Percentiles rank a stretch among this genome's conserved stretches.
These are phyloP conservation scores for Echinometra lucunter DNA, from an alignment of 53 echinoderm and acorn worm genomes.

Conservation along the genomic window DNA sequence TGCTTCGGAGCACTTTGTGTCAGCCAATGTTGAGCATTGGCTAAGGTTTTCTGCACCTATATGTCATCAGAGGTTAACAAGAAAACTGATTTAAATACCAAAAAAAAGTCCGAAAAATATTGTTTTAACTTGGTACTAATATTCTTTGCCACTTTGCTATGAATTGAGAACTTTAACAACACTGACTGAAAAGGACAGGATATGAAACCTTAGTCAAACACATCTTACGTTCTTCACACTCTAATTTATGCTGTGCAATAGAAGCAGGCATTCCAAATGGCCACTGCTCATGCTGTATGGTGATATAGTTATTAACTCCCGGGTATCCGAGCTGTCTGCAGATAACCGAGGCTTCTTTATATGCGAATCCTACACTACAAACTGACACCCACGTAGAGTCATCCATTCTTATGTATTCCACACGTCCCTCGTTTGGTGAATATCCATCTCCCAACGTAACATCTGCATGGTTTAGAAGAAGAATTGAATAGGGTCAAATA, in stretches of 20 bases:
- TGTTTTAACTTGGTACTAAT: too few species aligned
- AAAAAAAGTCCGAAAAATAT: too few species aligned
- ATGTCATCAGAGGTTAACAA: too few species aligned
- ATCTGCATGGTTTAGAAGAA: not conserved
- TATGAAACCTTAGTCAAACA: not conserved
- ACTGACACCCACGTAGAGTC: not conserved
- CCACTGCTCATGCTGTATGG: not conserved
- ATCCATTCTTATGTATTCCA: not conserved
- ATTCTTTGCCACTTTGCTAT: too few species aligned
- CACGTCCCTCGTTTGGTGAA: conserved; percentile 44
- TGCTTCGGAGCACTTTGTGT: not conserved
- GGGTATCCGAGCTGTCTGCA: conserved; percentile 49
- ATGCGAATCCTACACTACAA: not conserved
- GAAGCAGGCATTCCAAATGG: not conserved
- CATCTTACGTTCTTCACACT: not conserved
- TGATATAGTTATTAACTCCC: not conserved
- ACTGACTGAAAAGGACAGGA: not conserved
- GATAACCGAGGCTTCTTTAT: not conserved
- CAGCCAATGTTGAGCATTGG: not conserved
- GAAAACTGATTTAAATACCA: too few species aligned
- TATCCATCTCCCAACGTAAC: not conserved
- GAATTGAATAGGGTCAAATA: too few species aligned
- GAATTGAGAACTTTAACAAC: too few species aligned
- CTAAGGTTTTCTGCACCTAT: not conserved
- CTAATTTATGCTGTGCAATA: not conserved